Evolutionary conservation across 2,797 vertebrate species (phyloP).

Genomic region (Hoplostethus atlanticus): DNA sequence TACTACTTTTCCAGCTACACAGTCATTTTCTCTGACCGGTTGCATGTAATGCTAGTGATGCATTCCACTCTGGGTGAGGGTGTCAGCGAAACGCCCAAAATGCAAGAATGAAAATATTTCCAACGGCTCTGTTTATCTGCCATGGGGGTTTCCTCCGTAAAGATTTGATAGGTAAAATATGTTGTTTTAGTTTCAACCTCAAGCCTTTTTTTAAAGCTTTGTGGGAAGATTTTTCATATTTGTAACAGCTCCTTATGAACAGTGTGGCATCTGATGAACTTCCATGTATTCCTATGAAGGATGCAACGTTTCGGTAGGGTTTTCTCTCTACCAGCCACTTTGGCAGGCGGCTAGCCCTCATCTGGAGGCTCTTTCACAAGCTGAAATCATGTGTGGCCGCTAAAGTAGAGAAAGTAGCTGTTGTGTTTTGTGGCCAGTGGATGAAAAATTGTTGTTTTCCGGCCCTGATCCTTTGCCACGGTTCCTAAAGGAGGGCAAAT

Average conservation of each 20-base stretch:
- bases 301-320: slow-evolving; percentile 19
- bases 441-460: slow-evolving; percentile 26
- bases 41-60: neutral
- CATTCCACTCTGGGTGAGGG: too few relatives aligned
- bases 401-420: neutral
- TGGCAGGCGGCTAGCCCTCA: slow-evolving; percentile 30
- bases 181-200: slow-evolving; percentile 30
- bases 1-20: too few relatives aligned
- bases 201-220: slow-evolving; percentile 14
- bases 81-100: slow-evolving; percentile 11
- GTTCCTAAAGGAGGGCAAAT: slow-evolving; percentile 32
- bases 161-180: slow-evolving; percentile 29
- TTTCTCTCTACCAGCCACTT: neutral
- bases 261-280: slow-evolving; percentile 4
- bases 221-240: slow-evolving; percentile 25
- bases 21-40: neutral
- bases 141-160: slow-evolving; percentile 5
- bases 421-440: neutral
- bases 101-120: slow-evolving; percentile 19
- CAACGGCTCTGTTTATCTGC: neutral
- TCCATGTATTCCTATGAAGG: slow-evolving; percentile 10
- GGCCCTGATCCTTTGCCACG: slow-evolving; percentile 21
- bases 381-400: slow-evolving; percentile 14
- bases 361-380: slow-evolving; percentile 6
- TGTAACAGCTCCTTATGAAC: slow-evolving; percentile 26